Percentiles rank a stretch among this genome's conserved stretches.
Evolutionary conservation across 2,113 vertebrate species (phyloP).

Genomic region (Gymnorhina tibicen): DNA sequence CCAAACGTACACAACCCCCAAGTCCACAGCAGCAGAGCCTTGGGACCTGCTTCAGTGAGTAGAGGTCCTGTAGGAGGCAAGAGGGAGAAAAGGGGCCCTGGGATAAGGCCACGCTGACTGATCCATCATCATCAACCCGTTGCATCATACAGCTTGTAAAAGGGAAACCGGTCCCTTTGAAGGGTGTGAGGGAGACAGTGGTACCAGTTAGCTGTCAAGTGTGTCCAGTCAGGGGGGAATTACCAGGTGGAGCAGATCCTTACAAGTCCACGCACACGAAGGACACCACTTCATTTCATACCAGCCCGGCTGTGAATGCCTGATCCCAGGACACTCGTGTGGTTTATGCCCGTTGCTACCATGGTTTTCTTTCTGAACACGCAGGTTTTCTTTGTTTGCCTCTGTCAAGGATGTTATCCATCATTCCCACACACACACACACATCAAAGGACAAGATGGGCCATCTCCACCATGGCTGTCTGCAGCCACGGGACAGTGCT

Average conservation of each 20-base stretch:
- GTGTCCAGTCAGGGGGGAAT: background rate
- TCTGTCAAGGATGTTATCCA: rapidly evolving
- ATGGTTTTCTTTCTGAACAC: background rate
- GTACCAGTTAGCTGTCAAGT: background rate
- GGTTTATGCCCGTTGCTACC: background rate
- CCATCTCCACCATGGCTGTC: background rate
- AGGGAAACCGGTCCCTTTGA: background rate
- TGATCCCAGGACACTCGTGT: too few relatives aligned
- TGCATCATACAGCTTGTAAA: background rate
- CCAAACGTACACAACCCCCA: background rate
- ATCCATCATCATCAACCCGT: background rate
- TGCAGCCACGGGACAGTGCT: background rate
- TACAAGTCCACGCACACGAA: background rate
- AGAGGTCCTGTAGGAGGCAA: background rate
- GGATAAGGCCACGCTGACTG: background rate
- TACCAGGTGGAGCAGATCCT: background rate
- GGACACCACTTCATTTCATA: background rate
- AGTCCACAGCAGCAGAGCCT: background rate
- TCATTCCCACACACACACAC: background rate
- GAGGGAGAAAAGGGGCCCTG: background rate
- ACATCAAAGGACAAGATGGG: background rate
- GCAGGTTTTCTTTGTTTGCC: background rate
- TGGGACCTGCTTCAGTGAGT: background rate
- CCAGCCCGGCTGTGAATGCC: background rate
- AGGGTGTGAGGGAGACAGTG: background rate